These are phyloP conservation scores for Arenaria interpres DNA, from an alignment of 2,113 vertebrate species.

Conservation along the genomic window DNA sequence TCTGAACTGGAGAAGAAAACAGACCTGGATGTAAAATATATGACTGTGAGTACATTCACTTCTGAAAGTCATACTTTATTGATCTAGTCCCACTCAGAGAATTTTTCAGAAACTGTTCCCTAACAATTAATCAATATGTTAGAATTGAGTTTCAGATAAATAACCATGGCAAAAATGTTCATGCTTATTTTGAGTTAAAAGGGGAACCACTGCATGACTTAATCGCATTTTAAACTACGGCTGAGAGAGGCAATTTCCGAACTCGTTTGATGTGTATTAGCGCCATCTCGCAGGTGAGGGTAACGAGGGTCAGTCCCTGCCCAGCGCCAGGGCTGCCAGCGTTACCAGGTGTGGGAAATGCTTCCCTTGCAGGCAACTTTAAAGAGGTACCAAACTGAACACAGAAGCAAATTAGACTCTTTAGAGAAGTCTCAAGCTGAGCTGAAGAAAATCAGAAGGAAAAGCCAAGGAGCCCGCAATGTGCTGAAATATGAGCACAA, in stretches of 20 bases:
- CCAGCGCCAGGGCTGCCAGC: too few relatives aligned
- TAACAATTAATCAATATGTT: background rate
- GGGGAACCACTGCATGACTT: background rate
- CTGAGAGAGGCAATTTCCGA: background rate
- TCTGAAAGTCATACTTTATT: background rate
- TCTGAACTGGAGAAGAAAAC: constrained; percentile 94
- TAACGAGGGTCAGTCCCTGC: too few relatives aligned
- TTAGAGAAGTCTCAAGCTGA: constrained; percentile 93
- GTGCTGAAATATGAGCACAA: constrained; percentile 87
- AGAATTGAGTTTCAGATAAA: background rate
- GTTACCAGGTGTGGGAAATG: background rate
- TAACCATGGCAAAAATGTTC: background rate
- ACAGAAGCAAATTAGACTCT: constrained; percentile 87
- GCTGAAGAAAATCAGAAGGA: constrained; percentile 92
- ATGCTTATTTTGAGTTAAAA: background rate
- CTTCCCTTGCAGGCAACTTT: constrained; percentile 87
- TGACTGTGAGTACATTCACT: constrained; percentile 84
- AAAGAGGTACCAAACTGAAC: constrained; percentile 93
- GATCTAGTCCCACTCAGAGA: background rate
- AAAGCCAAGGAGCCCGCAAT: constrained; percentile 90
- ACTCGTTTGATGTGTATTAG: background rate
- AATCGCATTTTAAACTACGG: background rate
- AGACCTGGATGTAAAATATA: constrained; percentile 95
- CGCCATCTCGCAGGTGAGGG: too few relatives aligned
- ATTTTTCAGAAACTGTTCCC: background rate